Evolutionary conservation across 2,888 invertebrate genomes (phyloP).

Genomic region (Netelia inedita): DNA sequence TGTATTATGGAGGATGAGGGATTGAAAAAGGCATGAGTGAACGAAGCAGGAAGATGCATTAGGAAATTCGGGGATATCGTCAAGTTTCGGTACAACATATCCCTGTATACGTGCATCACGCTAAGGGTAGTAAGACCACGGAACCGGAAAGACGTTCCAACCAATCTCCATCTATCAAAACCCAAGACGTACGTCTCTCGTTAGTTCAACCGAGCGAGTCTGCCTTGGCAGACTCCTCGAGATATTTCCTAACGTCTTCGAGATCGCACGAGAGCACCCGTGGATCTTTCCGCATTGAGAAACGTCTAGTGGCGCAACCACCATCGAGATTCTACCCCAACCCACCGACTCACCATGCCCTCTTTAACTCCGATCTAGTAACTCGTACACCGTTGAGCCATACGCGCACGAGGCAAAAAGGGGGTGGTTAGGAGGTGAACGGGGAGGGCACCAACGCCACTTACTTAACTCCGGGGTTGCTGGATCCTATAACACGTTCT

Average conservation of each 20-base stretch:
- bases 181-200: conserved; percentile 75
- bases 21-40: background rate
- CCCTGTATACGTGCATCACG: background rate
- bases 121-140: conserved; percentile 22
- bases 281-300: conserved; percentile 14
- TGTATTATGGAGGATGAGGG: background rate
- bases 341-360: background rate
- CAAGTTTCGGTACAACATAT: background rate
- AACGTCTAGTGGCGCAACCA: background rate
- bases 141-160: conserved; percentile 70
- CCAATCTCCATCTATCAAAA: conserved; percentile 81
- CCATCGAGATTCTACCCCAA: conserved; percentile 26
- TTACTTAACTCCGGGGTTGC: conserved; percentile 60
- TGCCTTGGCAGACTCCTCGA: conserved; percentile 33
- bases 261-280: conserved; percentile 20
- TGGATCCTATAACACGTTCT: conserved; percentile 62
- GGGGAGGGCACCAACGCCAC: conserved; percentile 44
- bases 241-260: conserved; percentile 1
- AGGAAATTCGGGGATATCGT: no score
- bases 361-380: background rate
- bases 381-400: background rate
- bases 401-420: background rate
- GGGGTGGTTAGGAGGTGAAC: background rate
- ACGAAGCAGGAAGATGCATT: background rate
- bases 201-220: conserved; percentile 75